Evolutionary conservation across 53 echinoderm and acorn worm genomes (phyloP), one percentile per base, ranked within the genome.

Genomic region (Arbacia lixula): DNA sequence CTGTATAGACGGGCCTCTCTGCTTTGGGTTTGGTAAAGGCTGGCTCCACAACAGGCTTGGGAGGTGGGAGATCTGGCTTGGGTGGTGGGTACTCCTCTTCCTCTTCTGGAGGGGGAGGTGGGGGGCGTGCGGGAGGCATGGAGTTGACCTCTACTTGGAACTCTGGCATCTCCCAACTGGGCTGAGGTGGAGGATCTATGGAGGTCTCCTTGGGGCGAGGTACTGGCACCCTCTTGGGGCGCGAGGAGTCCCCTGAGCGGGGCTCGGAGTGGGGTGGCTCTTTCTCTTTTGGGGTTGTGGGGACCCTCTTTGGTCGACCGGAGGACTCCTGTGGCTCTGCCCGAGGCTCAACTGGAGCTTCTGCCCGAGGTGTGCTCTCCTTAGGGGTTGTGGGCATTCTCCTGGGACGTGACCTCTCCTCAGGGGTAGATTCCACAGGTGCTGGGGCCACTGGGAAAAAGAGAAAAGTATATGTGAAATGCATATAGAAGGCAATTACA

Each of bases 91-190:
- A 28, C 26, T 46, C 4, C 54, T 37, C 54, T 0, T 76, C 84
- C 14, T 76, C 76, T 35, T 83, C 86, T 12, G 88, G 88, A 36
- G 84, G 76, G 35, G 66, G 75, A n/a, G 89, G 43, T 0, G 83
- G 87, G 27, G 79, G 89, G 29, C 83, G 83, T 16, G 84, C 76
- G 16, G 46, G 11, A 1, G 74, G 76, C 24, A 75, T 41, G 2
- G 37, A 39, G 1, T 19, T 24, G 4, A 46, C 31, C 3, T 91
- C 91, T 49, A 85, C 56, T 50, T 76, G 75, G 66, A 92, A 56
- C 58, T 75, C 62, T 22, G 91, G 76, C n/a, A 76, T 54, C 57
- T 76, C 58, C 56, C 81, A 87, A 41, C 68, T 37, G 12, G 87
- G 81, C 9, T 77, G 46, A 34, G 77, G 55, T 9, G 76, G 27